Conservation (phyloP, 2,797 vertebrate species). For the Thunnus albacares region DNA sequence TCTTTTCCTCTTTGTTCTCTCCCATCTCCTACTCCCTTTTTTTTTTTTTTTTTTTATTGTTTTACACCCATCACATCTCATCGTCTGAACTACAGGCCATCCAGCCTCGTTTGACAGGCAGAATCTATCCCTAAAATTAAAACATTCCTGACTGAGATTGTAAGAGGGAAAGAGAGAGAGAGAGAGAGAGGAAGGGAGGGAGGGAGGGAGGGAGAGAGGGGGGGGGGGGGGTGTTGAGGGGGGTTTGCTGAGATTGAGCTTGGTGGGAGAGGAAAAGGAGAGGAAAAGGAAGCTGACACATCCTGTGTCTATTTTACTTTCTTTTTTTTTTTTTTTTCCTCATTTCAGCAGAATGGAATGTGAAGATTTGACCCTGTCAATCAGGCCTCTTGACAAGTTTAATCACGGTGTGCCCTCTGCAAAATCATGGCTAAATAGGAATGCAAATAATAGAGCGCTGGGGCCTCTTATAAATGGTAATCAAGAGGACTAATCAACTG, state of each 20-base stretch:
- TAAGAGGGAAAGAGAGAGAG: slow-evolving; percentile 73
- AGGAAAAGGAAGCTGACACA: slow-evolving; percentile 93
- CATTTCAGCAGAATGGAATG: slow-evolving; percentile 96
- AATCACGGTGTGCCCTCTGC: slow-evolving; percentile 98
- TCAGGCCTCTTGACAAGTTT: slow-evolving; percentile 98
- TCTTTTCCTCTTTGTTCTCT: slow-evolving; percentile 97
- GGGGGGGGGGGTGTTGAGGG: slow-evolving; percentile 19
- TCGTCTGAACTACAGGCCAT: slow-evolving; percentile 93
- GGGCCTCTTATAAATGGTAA: slow-evolving; percentile 99
- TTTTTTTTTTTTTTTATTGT: slow-evolving; percentile 85
- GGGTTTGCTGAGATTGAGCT: slow-evolving; percentile 80
- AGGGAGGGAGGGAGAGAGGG: not conserved
- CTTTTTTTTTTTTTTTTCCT: slow-evolving; percentile 82
- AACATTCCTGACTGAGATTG: slow-evolving; percentile 98
- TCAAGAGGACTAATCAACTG: slow-evolving; percentile 99
- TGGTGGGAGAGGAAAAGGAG: slow-evolving; percentile 83
- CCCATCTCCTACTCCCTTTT: slow-evolving; percentile 74
- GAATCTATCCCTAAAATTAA: slow-evolving; percentile 99
- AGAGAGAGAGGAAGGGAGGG: slow-evolving; percentile 13
- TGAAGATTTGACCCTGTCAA: slow-evolving; percentile 99
- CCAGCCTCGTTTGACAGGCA: slow-evolving; percentile 94
- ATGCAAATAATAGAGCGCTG: slow-evolving; percentile 99
- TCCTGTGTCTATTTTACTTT: slow-evolving; percentile 83
- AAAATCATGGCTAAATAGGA: slow-evolving; percentile 99
- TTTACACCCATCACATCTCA: slow-evolving; percentile 98